Conservation (phyloP, 2,888 invertebrate genomes). For the Ectobius pallidus region DNA sequence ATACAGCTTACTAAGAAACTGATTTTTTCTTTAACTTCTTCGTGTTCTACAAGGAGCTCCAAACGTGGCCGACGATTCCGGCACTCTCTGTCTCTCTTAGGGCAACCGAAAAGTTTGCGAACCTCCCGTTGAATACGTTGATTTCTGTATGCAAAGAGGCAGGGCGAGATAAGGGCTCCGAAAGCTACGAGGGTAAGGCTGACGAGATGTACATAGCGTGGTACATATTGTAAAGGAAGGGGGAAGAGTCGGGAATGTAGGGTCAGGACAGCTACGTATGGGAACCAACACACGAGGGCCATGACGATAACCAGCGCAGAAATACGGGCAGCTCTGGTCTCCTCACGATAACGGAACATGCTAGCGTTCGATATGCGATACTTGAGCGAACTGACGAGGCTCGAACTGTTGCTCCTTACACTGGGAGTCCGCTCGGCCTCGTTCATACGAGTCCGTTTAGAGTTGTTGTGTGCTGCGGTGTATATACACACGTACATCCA, state of each 20-base stretch:
- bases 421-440: not conserved
- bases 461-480: slow-evolving; percentile 73
- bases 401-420: slow-evolving; percentile 45
- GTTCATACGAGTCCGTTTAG: slow-evolving; percentile 61
- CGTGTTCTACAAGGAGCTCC: not conserved
- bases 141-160: slow-evolving; percentile 78
- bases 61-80: slow-evolving; percentile 58
- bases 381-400: slow-evolving; percentile 73
- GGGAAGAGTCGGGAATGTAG: slow-evolving; percentile 52
- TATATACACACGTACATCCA: slow-evolving; percentile 78
- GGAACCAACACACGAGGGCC: slow-evolving; percentile 64
- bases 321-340: slow-evolving; percentile 87
- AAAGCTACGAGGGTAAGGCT: slow-evolving; percentile 59
- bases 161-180: slow-evolving; percentile 71
- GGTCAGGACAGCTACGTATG: slow-evolving; percentile 56
- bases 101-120: slow-evolving; percentile 56
- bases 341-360: slow-evolving; percentile 83
- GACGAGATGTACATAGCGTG: slow-evolving; percentile 47
- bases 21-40: not conserved
- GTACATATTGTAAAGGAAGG: slow-evolving; percentile 47
- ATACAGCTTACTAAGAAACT: not conserved
- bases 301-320: slow-evolving; percentile 79
- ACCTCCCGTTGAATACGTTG: slow-evolving; percentile 67
- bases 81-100: slow-evolving; percentile 46
- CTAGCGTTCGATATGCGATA: slow-evolving; percentile 85